A percentile compares a stretch with the other conserved stretches of the same genome.
These are phyloP conservation scores for Rhinolophus sinicus DNA, from an alignment of 2,113 vertebrate genomes.

Conservation along the genomic window DNA sequence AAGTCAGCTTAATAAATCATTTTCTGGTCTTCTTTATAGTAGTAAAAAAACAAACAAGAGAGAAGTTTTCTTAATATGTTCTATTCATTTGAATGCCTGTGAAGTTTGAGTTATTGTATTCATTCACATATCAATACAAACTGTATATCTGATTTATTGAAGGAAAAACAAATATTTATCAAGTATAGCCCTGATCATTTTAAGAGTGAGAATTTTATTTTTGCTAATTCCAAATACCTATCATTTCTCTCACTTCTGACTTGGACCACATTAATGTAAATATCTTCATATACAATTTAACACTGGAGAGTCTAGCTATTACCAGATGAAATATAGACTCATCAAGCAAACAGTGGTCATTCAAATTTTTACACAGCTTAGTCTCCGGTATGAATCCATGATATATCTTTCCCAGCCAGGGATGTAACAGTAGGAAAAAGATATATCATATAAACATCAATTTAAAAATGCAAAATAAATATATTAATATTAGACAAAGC, in stretches of 20 bases:
- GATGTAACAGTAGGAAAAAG: accelerated
- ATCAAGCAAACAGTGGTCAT: background rate
- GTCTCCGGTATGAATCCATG: background rate
- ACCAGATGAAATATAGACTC: background rate
- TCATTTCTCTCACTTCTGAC: background rate
- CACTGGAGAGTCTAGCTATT: background rate
- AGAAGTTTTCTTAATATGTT: background rate
- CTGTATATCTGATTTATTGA: background rate
- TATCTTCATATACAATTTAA: background rate
- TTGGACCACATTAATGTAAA: background rate
- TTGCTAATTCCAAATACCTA: background rate
- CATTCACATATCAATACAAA: background rate
- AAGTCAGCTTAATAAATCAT: background rate
- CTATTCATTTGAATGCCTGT: background rate
- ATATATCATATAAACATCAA: background rate
- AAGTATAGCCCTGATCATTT: background rate
- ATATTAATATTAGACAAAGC: background rate
- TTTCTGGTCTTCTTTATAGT: background rate
- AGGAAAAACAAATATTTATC: background rate
- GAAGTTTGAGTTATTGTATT: background rate
- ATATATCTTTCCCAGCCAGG: background rate
- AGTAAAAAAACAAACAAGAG: background rate
- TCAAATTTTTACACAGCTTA: background rate
- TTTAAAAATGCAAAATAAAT: background rate
- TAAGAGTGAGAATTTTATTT: background rate